Evolutionary conservation across 2,888 invertebrate species (phyloP).

Genomic region (Portevinia maculata): DNA sequence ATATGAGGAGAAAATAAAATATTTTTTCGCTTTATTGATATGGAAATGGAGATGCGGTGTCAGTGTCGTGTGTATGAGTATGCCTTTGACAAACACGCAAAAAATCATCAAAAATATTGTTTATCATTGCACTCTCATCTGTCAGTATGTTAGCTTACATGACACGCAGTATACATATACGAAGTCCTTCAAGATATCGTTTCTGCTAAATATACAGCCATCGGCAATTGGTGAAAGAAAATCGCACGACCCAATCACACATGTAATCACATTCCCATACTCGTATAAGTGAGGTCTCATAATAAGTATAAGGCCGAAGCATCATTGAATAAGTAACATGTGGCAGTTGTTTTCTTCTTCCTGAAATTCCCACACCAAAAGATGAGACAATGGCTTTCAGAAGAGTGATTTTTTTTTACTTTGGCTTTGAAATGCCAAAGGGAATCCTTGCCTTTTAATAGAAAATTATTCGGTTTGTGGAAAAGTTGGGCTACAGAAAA

Average conservation of each 20-base stretch:
- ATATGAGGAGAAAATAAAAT: slow-evolving; percentile 57
- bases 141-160: slow-evolving; percentile 1
- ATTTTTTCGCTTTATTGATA: slow-evolving; percentile 53
- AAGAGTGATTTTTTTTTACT: not conserved
- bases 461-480: slow-evolving; percentile 18
- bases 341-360: not conserved
- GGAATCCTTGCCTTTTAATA: slow-evolving; percentile 25
- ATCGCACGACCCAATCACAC: slow-evolving; percentile 6
- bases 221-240: not conserved
- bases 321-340: slow-evolving; percentile 17
- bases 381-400: not conserved
- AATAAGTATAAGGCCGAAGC: not conserved
- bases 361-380: not conserved
- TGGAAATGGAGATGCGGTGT: not conserved
- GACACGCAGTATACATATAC: slow-evolving; percentile 3
- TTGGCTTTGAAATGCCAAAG: slow-evolving; percentile 38
- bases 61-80: slow-evolving; percentile 6
- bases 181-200: slow-evolving; percentile 1
- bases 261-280: slow-evolving; percentile 48
- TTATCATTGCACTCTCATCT: slow-evolving; percentile 26
- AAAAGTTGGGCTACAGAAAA: not conserved
- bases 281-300: not conserved
- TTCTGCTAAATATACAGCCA: slow-evolving; percentile 20
- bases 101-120: slow-evolving; percentile 1
- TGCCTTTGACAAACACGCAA: slow-evolving; percentile 1